Evolutionary conservation across 2,888 invertebrate species (phyloP).

Genomic region (Drosophila multiciliata): DNA sequence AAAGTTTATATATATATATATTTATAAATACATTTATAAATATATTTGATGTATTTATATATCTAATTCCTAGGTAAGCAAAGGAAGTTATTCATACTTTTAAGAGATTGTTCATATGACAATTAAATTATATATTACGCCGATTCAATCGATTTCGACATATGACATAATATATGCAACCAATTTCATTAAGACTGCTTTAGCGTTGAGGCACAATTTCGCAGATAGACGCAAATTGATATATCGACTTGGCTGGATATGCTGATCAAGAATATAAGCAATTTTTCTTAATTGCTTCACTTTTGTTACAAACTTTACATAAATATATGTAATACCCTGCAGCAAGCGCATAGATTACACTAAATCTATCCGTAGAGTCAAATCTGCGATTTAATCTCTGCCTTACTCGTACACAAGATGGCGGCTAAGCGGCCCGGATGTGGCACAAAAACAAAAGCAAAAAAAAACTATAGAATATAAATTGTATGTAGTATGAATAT

Average conservation of each 20-base stretch:
- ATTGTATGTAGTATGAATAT: conserved; percentile 27
- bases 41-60: background rate
- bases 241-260: background rate
- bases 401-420: conserved; percentile 57
- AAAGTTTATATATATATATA: background rate
- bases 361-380: conserved; percentile 1
- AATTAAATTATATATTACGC: background rate
- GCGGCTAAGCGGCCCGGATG: conserved; percentile 67
- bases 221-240: background rate
- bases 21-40: background rate
- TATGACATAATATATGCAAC: background rate
- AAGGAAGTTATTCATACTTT: background rate
- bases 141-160: background rate
- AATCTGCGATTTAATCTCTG: conserved; percentile 55
- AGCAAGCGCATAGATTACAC: background rate
- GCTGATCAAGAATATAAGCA: background rate
- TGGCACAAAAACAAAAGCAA: conserved; percentile 55
- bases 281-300: background rate
- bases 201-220: background rate
- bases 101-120: background rate
- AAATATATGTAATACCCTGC: background rate
- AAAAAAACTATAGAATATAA: conserved; percentile 25
- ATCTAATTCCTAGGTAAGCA: background rate
- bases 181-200: background rate
- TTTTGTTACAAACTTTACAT: background rate